Conservation (phyloP, 2,888 invertebrate genomes). For the Nebria brevicollis region DNA sequence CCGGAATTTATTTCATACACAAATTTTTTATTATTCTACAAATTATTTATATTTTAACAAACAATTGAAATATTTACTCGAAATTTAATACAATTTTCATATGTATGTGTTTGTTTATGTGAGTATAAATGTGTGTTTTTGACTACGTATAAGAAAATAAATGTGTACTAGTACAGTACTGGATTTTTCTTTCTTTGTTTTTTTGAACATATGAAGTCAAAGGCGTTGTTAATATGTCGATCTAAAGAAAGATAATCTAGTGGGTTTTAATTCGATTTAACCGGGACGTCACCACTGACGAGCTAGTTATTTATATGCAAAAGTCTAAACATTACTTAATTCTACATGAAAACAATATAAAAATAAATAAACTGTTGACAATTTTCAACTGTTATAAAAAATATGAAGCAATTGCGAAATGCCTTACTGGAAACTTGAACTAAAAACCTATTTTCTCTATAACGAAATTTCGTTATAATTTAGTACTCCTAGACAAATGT, state of each 20-base stretch:
- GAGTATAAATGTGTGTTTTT: too few relatives aligned
- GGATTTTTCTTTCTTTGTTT: too few relatives aligned
- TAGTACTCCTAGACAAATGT: neutral
- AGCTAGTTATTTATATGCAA: slow-evolving; percentile 40
- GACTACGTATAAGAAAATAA: too few relatives aligned
- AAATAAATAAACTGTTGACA: neutral
- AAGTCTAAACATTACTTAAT: slow-evolving; percentile 26
- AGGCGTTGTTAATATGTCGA: neutral
- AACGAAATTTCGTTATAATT: neutral
- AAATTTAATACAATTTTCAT: too few relatives aligned
- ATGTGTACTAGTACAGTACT: too few relatives aligned
- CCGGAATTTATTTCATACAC: neutral
- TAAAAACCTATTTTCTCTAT: neutral
- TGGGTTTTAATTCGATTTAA: slow-evolving; percentile 65
- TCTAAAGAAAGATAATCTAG: slow-evolving; percentile 49
- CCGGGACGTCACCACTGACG: slow-evolving; percentile 63
- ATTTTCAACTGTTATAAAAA: neutral
- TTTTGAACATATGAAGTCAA: neutral
- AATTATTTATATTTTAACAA: too few relatives aligned
- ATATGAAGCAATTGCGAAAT: neutral
- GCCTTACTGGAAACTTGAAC: neutral
- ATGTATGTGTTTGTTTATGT: too few relatives aligned
- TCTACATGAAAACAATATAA: neutral
- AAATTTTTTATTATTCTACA: neutral
- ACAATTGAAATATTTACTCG: too few relatives aligned